Base-by-base conservation (phyloP, 2,797 vertebrate genomes). In the Brotula barbata region DNA sequence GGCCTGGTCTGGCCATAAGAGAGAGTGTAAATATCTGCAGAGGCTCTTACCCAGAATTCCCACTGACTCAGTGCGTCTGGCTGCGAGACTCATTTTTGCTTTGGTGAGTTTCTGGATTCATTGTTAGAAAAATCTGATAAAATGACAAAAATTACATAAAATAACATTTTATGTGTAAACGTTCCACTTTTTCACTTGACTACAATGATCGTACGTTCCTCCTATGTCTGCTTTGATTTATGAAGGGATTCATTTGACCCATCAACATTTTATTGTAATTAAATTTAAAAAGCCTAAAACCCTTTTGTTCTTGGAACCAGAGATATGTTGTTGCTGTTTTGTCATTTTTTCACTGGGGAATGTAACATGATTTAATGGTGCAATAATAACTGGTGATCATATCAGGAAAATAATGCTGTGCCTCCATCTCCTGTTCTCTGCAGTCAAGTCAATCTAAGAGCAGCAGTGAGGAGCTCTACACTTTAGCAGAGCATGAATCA, bases 51-150 rank as follows among this genome's bases (percentile, higher is more conserved):
- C 95, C 1, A 92, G 90, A 73, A 81, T 92, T 76, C 95, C 96
- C 61, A 93, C 94, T 9, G 95, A 99, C 79, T 96, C 95, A 0
- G 93, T 98, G 50, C 91, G 95, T 40, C 93, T 98, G 65, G 89
- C 93, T 44, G 94, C 91, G 1, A 93, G 92, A 78, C 90, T 95
- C 78, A 88, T 96, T 82, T 93, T 96, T 80, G 92, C 89, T 71
- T 72, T 93, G 85, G 97, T 98, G 89, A 87, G 92, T 91, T 50
- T 75, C 34, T 44, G 39, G n/a, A 57, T 10, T 62, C 57, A 56
- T 22, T 43, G 37, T 37, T 22, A 33, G 31, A 6, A 2, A 33
- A 11, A 2, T 33, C 6, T 33, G 31, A 33, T 6, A 10, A 33
- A 33, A 10, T 33, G 31, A 33, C 31, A 33, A 33, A 33, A 6